These are phyloP conservation scores for Rhynchonycteris naso DNA, from an alignment of 2,797 vertebrate genomes.

Conservation along the genomic window DNA sequence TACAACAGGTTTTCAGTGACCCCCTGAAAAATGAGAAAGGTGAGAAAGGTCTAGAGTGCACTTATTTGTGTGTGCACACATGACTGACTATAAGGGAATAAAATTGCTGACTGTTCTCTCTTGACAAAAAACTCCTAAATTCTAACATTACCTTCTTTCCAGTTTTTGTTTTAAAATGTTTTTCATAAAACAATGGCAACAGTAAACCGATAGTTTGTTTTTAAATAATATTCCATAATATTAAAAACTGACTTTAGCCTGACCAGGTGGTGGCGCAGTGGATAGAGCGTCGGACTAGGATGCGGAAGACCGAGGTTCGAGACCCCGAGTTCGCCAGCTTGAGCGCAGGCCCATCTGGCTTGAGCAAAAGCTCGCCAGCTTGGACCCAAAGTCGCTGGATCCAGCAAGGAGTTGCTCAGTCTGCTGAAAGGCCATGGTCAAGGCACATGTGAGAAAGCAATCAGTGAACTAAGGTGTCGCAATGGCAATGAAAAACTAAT, in stretches of 20 bases:
- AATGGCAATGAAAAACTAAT: no score
- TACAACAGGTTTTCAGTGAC: background rate
- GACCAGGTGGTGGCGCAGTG: no score
- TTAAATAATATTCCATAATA: background rate
- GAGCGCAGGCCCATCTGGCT: no score
- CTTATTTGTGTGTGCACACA: accelerated
- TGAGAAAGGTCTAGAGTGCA: background rate
- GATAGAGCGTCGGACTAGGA: no score
- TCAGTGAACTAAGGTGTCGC: no score
- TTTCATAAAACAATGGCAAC: conserved; percentile 17
- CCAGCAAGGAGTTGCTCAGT: no score
- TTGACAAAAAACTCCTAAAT: background rate
- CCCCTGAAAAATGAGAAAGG: background rate
- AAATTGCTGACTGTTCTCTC: background rate
- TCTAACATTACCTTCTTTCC: background rate
- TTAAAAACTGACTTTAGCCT: conserved; percentile 1
- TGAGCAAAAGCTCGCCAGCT: no score
- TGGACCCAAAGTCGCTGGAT: no score
- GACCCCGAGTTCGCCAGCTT: no score
- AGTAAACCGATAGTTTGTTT: background rate
- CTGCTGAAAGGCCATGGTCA: no score
- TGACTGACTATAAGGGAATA: accelerated
- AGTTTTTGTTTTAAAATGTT: background rate
- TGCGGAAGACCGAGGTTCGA: no score
- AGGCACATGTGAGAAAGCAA: no score